A percentile compares a stretch with the other conserved stretches of the same genome.
Conservation (phyloP, 2,888 invertebrate genomes). For the Caenorhabditis sp. region DNA sequence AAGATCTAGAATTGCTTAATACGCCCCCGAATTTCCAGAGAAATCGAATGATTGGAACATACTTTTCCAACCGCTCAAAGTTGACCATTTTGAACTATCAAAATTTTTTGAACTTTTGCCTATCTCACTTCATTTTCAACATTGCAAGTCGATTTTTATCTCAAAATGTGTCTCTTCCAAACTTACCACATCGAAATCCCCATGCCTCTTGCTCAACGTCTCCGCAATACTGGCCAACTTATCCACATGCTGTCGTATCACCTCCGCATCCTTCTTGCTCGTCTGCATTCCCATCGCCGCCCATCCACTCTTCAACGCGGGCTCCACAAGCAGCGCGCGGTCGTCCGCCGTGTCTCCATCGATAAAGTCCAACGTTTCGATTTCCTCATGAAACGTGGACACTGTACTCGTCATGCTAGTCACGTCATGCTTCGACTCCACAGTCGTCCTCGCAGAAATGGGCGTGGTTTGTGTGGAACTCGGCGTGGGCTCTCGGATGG, state of each 20-base stretch:
- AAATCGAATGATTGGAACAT: no score
- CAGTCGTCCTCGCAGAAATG: conserved; percentile 42
- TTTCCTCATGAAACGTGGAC: conserved; percentile 73
- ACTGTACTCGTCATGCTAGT: conserved; percentile 71
- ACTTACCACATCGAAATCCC: conserved; percentile 68
- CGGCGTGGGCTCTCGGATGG: neutral
- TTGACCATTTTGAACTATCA: no score
- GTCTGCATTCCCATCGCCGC: conserved; percentile 46
- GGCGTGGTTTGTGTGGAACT: conserved; percentile 58
- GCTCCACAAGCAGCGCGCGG: conserved; percentile 18
- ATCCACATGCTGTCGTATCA: conserved; percentile 62
- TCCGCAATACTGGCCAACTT: conserved; percentile 70
- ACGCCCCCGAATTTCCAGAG: no score
- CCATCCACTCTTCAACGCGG: conserved; percentile 31
- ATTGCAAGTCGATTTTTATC: no score
- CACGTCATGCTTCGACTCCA: conserved; percentile 63
- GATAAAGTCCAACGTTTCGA: conserved; percentile 71
- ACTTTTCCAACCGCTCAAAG: no score
- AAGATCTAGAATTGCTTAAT: no score
- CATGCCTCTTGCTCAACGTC: conserved; percentile 65
- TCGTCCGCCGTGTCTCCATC: conserved; percentile 62
- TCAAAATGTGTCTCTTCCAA: no score
- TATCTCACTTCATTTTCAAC: no score
- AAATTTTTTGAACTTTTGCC: no score
- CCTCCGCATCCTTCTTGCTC: conserved; percentile 65